Percentiles rank a stretch among this genome's conserved stretches.
Evolutionary conservation across 1,140 invertebrate species (phyloP).

Genomic region (Mactra quadrangularis): DNA sequence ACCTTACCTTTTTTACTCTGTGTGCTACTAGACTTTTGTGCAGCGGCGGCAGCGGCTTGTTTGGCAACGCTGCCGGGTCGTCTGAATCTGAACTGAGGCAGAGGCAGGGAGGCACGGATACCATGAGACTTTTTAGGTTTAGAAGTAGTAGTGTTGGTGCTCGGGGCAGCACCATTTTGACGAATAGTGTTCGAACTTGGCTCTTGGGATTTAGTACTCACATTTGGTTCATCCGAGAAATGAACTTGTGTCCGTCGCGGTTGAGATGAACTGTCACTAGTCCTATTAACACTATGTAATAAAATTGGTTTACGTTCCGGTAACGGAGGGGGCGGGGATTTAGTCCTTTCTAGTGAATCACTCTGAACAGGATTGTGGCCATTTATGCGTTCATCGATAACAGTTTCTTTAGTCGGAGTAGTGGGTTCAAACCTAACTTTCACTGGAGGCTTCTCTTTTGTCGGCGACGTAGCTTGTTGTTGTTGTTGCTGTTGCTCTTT

Average conservation of each 20-base stretch:
- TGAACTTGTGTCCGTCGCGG: conserved; percentile 48
- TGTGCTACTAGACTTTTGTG: background rate
- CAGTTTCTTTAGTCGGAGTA: conserved; percentile 24
- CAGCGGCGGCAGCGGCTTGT: conserved; percentile 3
- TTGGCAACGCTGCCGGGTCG: conserved; percentile 37
- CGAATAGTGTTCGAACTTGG: conserved; percentile 32
- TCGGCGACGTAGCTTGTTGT: conserved; percentile 30
- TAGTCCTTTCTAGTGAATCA: conserved; percentile 5
- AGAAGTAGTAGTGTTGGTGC: conserved; percentile 30
- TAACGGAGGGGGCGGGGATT: conserved; percentile 34
- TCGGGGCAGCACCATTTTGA: conserved; percentile 39
- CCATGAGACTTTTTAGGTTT: conserved; percentile 58
- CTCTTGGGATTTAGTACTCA: conserved; percentile 56
- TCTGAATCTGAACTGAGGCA: conserved; percentile 60
- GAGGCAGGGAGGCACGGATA: conserved; percentile 55
- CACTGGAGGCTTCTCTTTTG: conserved; percentile 40
- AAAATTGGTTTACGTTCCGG: conserved; percentile 53
- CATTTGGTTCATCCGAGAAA: conserved; percentile 59
- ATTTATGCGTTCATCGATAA: conserved; percentile 23
- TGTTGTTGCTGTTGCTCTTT: too few relatives aligned
- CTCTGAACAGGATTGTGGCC: conserved; percentile 57
- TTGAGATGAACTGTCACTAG: conserved; percentile 1
- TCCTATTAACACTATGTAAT: conserved; percentile 18
- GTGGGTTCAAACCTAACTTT: conserved; percentile 32
- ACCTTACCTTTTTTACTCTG: conserved; percentile 64